Evolutionary conservation across 2,113 vertebrate genomes (phyloP).

Genomic region (Helogale parvula): DNA sequence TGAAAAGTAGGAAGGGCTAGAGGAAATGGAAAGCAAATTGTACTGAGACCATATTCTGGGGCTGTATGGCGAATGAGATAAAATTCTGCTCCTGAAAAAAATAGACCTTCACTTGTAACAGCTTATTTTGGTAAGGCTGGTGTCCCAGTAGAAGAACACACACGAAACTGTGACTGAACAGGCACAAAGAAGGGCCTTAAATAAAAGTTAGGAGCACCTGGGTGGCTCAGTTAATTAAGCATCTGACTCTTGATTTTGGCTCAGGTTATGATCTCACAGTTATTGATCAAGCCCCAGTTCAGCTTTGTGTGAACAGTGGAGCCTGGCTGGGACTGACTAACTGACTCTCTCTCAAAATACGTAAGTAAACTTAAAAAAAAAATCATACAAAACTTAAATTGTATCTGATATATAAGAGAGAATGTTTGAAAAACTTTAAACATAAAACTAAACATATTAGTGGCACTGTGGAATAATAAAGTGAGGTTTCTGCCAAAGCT

Average conservation of each 20-base stretch:
- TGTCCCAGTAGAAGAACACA: background rate
- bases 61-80: background rate
- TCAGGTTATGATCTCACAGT: no score
- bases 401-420: background rate
- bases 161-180: background rate
- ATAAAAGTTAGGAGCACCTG: background rate
- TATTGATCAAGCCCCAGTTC: no score
- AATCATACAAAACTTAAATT: background rate
- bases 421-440: conserved; percentile 9
- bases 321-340: no score
- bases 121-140: background rate
- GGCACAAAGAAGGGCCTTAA: background rate
- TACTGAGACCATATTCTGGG: background rate
- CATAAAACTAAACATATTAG: background rate
- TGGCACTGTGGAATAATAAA: background rate
- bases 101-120: background rate
- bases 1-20: conserved; percentile 6
- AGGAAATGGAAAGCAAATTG: background rate
- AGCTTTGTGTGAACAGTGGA: no score
- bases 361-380: no score
- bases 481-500: background rate
- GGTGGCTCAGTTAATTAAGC: no score
- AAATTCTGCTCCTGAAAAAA: background rate
- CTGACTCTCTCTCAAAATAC: no score
- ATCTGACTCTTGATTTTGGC: no score